A percentile compares a stretch with the other conserved stretches of the same genome.
Evolutionary conservation across 2,113 vertebrate genomes (phyloP).

Genomic region (Vulpes lagopus): DNA sequence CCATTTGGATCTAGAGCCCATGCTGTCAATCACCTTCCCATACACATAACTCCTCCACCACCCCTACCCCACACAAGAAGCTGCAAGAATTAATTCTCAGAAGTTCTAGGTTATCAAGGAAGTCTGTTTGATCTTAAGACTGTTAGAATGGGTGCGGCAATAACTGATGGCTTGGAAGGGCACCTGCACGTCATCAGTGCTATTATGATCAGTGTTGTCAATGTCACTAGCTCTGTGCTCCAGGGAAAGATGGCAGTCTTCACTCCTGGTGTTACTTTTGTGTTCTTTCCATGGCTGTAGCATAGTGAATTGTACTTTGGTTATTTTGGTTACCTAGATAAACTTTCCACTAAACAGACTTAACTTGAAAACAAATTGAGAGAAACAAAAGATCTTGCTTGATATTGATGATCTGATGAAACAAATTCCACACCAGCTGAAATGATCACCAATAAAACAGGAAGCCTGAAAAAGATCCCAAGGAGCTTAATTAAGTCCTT

Average conservation of each 20-base stretch:
- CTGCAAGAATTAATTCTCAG: not conserved
- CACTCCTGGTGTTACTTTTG: not conserved
- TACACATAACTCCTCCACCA: not conserved
- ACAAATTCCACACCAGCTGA: not conserved
- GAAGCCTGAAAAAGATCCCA: not conserved
- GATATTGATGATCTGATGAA: not conserved
- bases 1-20: not conserved
- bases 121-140: not conserved
- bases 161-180: not conserved
- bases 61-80: not conserved
- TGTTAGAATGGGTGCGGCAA: not conserved
- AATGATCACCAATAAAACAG: not conserved
- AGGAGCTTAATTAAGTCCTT: not conserved
- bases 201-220: accelerated
- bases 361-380: not conserved
- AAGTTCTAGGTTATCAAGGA: not conserved
- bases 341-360: not conserved
- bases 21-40: not conserved
- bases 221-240: not conserved
- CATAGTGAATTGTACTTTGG: not conserved
- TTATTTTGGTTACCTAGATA: not conserved
- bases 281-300: not conserved
- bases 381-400: not conserved
- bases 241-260: not conserved
- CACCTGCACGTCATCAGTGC: accelerated